Base-by-base conservation (phyloP, 2,888 invertebrate genomes). In the Argyresthia albistria region DNA sequence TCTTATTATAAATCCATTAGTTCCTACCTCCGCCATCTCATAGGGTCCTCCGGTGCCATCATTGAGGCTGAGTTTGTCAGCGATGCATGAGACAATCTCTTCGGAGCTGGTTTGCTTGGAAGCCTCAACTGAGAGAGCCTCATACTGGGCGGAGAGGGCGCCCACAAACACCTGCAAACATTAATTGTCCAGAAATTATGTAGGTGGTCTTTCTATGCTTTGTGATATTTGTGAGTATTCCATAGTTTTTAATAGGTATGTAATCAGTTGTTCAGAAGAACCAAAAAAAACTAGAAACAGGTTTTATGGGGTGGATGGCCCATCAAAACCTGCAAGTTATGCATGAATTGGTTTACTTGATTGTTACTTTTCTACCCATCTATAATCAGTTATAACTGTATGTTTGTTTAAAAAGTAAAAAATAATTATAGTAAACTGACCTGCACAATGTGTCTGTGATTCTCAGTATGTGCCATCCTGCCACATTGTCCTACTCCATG, bases 81-180 rank as follows among this genome's bases (percentile, higher is more conserved):
- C 93, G 61, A 97, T 96, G 74, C 96, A 96, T 61, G 93, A 91
- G 55, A 97, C 95, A 67, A 97, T 95, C 84, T 97, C 97, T 65
- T 96, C 95, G 0, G 96, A 95, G 61, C 96, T 95, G 55, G 96
- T 96, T 77, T 95, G 95, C 73, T 96, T 97, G 61, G 95, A 95
- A 54, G 96, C 95, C 81, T 97, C 96, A 62, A 97, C 95, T 53
- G 94, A 94, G 59, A 97, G 89, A 59, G 95, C 95, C 84, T 97
- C 96, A 88, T 95, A 96, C 78, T 95, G 93, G 65, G 93, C 92
- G 66, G 95, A 95, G 68, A 96, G 89, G 63, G 95, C 94, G 66
- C 95, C 96, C 76, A 96, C 96, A 88, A 95, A 95, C 81, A 96
- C 96, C 91, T 96, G 90, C 3, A 12, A 36, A 46, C n/a, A 39